Base-by-base conservation (phyloP, 2,113 vertebrate species). In the Addax nasomaculatus region DNA sequence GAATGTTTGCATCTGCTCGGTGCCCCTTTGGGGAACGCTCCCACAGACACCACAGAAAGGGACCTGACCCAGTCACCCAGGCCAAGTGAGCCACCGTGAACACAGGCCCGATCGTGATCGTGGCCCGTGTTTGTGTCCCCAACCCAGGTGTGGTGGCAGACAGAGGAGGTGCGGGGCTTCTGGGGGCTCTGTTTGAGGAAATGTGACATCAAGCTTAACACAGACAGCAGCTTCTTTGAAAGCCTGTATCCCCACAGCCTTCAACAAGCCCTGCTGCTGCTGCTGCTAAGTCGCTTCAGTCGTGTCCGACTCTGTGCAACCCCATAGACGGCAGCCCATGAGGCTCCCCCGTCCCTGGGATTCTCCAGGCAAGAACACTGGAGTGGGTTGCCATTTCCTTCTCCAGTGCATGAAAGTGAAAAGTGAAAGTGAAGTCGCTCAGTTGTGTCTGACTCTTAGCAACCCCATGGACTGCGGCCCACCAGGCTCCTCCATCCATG, bases 11-110 rank as follows among this genome's bases (percentile, higher is more conserved):
- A 0, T 39, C 45, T 93, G 53, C 36, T 19, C 23, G 0, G 0
- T 53, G 62, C n/a, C 70, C 16, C 25, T 8, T 2, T 0, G 0
- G 30, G 12, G 6, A 79, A 36, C n/a, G 1, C 15, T 5, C 67
- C 45, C 17, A 36, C 2, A 64, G 51, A 57, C 29, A 17, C 16
- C 5, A 0, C 3, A 47, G 43, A 58, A 53, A 88, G 43, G n/a
- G 55, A 1, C 21, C 36, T 43, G 90, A n/a, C 27, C 25, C 11
- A 6, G 0, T 30, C 27, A 39, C 51, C 29, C 60, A 57, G 43
- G 67, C 43, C 47, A 57, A 25, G 45, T 6, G 23, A 36, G 49
- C 21, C 14, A 2, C 83, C 4, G 2, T 49, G n/a, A 58, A 33
- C 36, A 81, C 55, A 6, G 13, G 51, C 30, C 83, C 49, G 51